A percentile compares a stretch with the other conserved stretches of the same genome.
Conservation (phyloP, 1,140 invertebrate species). For the Listronotus bonariensis region DNA sequence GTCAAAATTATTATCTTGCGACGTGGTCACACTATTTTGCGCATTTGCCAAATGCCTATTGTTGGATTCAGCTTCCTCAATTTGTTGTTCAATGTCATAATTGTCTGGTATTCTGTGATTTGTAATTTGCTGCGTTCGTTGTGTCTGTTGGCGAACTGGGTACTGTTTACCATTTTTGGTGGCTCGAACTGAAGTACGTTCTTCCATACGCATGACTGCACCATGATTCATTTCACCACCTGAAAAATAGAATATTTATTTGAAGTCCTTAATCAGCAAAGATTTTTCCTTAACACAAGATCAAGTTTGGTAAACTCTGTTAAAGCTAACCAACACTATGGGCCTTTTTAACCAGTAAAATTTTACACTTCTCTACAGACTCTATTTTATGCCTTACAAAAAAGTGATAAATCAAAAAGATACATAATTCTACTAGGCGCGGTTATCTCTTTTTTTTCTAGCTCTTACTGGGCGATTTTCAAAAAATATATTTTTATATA, state of each 20-base stretch:
- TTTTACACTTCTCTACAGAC: too few species aligned
- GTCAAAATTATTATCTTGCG: neutral
- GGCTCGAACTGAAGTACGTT: conserved; percentile 32
- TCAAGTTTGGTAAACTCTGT: too few species aligned
- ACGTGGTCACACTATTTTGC: conserved; percentile 12
- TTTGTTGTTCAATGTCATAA: conserved; percentile 31
- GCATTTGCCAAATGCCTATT: conserved; percentile 33
- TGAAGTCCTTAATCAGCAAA: too few species aligned
- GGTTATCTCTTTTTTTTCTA: too few species aligned
- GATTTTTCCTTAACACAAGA: too few species aligned
- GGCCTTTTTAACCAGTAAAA: too few species aligned
- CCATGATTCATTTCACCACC: conserved; percentile 34
- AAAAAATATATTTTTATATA: too few species aligned
- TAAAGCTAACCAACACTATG: too few species aligned
- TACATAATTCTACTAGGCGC: too few species aligned
- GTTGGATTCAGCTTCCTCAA: conserved; percentile 28
- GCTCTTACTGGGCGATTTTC: too few species aligned
- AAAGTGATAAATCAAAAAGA: too few species aligned
- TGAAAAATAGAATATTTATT: conserved; percentile 8
- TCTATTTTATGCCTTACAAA: too few species aligned
- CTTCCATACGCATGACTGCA: conserved; percentile 42
- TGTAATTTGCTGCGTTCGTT: neutral
- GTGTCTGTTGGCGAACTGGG: conserved; percentile 1
- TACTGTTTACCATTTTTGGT: conserved; percentile 28
- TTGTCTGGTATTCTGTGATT: conserved; percentile 24